Conservation (phyloP, 2,888 invertebrate genomes). For the Melinopterus prodromus region DNA sequence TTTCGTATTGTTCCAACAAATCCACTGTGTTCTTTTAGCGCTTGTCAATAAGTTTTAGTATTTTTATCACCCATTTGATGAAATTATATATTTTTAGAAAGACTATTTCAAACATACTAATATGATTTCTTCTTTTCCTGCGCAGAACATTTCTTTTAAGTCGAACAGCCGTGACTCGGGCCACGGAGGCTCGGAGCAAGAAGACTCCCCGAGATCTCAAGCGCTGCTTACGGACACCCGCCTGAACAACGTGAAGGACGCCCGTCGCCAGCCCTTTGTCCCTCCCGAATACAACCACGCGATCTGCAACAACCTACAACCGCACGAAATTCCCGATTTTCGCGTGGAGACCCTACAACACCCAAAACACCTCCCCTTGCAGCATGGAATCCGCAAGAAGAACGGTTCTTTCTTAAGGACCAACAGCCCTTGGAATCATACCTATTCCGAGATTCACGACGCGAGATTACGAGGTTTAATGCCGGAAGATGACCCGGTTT, state of each 20-base stretch:
- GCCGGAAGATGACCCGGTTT: constrained; percentile 79
- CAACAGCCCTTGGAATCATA: constrained; percentile 74
- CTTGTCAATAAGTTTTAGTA: too few relatives aligned
- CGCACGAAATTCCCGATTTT: constrained; percentile 52
- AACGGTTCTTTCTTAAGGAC: constrained; percentile 61
- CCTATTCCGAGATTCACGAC: constrained; percentile 78
- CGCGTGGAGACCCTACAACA: constrained; percentile 51
- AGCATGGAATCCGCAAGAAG: constrained; percentile 55
- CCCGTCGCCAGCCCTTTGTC: constrained; percentile 60
- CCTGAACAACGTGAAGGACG: constrained; percentile 66
- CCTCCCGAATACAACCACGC: constrained; percentile 60
- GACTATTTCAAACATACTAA: background rate
- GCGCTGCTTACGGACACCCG: constrained; percentile 63
- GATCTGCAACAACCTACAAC: constrained; percentile 49
- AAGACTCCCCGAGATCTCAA: constrained; percentile 72
- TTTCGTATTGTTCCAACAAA: too few relatives aligned
- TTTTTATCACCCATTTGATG: too few relatives aligned
- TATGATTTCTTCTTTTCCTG: constrained; percentile 41
- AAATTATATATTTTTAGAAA: too few relatives aligned
- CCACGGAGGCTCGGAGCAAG: constrained; percentile 71
- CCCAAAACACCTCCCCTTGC: constrained; percentile 54
- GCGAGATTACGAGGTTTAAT: constrained; percentile 63
- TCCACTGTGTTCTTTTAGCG: too few relatives aligned
- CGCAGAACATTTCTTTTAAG: constrained; percentile 88
- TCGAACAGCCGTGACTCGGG: constrained; percentile 73